phyloP scores from a whole-genome alignment of 2,113 vertebrate genomes.

The Chionodraco myersi region DNA sequence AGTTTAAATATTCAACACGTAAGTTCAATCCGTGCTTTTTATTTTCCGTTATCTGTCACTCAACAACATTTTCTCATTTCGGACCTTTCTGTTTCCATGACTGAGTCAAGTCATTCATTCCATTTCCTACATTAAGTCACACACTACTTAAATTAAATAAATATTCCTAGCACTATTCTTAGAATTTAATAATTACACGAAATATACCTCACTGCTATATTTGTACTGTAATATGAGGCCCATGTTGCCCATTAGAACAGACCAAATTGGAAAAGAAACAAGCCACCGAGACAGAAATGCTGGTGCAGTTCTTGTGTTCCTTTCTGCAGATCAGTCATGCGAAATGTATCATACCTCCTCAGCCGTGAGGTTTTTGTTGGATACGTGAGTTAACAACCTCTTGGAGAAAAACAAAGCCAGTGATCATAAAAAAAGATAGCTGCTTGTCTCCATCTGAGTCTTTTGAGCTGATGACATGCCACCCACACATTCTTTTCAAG shows the following conservation, averaged over 20 bases:
- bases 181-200: background rate
- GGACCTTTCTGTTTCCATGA: slow-evolving; percentile 20
- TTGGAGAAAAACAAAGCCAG: background rate
- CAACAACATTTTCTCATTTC: slow-evolving; percentile 24
- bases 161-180: background rate
- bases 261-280: background rate
- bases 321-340: background rate
- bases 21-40: slow-evolving; percentile 8
- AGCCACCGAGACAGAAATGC: too few relatives aligned
- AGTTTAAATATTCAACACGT: slow-evolving; percentile 49
- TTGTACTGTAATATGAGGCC: background rate
- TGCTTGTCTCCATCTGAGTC: background rate
- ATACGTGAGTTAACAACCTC: background rate
- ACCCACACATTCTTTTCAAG: background rate
- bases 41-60: slow-evolving; percentile 34
- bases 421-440: background rate
- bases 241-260: background rate
- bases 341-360: background rate
- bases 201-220: background rate
- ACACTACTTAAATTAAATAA: background rate
- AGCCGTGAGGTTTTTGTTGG: background rate
- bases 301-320: background rate
- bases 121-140: background rate
- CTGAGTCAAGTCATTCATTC: background rate
- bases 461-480: background rate